phyloP scores from a whole-genome alignment of 2,113 vertebrate genomes.

The Empidonax traillii region DNA sequence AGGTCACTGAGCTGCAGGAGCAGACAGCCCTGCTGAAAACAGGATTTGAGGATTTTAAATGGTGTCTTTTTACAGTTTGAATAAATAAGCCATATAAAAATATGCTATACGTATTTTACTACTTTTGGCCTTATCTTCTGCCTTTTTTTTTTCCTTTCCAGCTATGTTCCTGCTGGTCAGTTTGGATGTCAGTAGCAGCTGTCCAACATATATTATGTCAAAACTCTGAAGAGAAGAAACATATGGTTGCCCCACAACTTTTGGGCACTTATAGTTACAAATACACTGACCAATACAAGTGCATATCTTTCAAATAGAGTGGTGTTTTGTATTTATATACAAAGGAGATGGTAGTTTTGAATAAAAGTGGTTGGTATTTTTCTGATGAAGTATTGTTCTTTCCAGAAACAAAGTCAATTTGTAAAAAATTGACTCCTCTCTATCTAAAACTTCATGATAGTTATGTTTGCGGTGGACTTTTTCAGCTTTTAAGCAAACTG shows the following conservation, averaged over 20 bases:
- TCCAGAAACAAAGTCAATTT: not conserved
- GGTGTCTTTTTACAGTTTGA: not conserved
- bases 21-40: not conserved
- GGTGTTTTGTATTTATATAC: not conserved
- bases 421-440: not conserved
- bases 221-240: not conserved
- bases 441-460: not conserved
- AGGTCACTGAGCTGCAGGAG: not conserved
- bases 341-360: not conserved
- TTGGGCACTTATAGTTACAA: not conserved
- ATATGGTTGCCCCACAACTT: not conserved
- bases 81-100: not conserved
- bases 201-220: not conserved
- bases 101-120: not conserved
- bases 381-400: not conserved
- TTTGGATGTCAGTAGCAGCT: not conserved
- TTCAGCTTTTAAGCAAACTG: not conserved
- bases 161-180: not conserved
- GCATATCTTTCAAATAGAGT: accelerated
- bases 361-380: not conserved
- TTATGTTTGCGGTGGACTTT: not conserved
- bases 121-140: not conserved
- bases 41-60: not conserved
- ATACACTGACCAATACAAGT: not conserved
- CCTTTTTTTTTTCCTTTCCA: not conserved